Evolutionary conservation across 2,888 invertebrate genomes (phyloP).

Genomic region (Ichneumoninae sp.): DNA sequence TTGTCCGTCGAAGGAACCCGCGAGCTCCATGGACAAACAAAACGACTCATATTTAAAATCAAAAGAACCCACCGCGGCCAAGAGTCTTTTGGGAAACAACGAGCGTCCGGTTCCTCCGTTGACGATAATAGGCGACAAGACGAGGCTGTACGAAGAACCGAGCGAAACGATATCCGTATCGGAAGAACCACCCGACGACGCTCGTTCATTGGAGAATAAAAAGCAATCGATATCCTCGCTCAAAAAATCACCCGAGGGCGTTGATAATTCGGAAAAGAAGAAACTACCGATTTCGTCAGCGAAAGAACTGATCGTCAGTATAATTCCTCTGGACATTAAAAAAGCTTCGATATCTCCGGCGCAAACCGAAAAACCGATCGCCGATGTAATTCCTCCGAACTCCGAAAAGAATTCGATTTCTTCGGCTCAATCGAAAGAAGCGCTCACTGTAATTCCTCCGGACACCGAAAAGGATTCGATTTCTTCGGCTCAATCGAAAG

Average conservation of each 20-base stretch:
- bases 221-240: background rate
- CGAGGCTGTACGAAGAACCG: background rate
- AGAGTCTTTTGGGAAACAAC: background rate
- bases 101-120: background rate
- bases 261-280: background rate
- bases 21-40: background rate
- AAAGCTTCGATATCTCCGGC: background rate
- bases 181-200: background rate
- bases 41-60: background rate
- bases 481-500: background rate
- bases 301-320: background rate
- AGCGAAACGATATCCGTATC: background rate
- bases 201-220: background rate
- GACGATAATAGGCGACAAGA: background rate
- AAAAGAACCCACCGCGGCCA: background rate
- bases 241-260: background rate
- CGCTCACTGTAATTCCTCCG: background rate
- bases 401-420: background rate
- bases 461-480: background rate
- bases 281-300: background rate
- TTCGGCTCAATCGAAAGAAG: background rate
- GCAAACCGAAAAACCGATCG: background rate
- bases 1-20: background rate
- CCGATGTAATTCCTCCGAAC: background rate
- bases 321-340: background rate